Evolutionary conservation across 2,888 invertebrate genomes (phyloP), one percentile per base, ranked within the genome.

Genomic region (Dimorphilus gyrociliatus): DNA sequence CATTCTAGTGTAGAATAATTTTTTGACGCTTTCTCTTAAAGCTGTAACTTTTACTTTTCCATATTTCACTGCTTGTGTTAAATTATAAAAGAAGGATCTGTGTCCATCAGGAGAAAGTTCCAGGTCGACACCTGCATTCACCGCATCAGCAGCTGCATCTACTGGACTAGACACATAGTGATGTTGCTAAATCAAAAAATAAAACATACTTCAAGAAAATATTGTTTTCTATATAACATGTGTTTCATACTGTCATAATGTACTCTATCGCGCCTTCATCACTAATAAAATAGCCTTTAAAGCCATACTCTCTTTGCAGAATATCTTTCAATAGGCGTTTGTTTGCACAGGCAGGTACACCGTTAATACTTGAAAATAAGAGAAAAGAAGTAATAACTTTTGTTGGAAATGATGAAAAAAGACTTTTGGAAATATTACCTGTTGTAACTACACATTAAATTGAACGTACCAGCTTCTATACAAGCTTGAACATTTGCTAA

Each of bases 281-380:
- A 27, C 47, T 43, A 23, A 46, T 30, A 25, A 44, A 33, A 30
- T 42, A 46, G 12, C 46, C 45, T 16, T 32, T 34, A 30, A 46
- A 45, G 19, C 43, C 41, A 34, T 30, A 37, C 19, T 40, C 38
- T 6, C 29, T 27, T 6, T 45, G 29, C 2, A 37, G 30, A 7
- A 44, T 38, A 21, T 41, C 41, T 2, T 33, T 40, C 18, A 45
- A 27, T 19, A 45, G 34, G 14, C 32, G 21, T 15, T 30, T 30
- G 24, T 46, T 46, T 23, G 44, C 45, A 33, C 45, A 45, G 4
- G 42, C 41, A 15, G 45, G 45, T 7, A 46, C 32, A 8, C 45
- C 45, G 30, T 46, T 46, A 7, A 45, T 35, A 18, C 55, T 55
- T 37, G 17, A 38, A n/a, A n/a, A n/a, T n/a, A n/a, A n/a, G n/a